Percentiles rank a stretch among this genome's conserved stretches.
Evolutionary conservation across 2,797 vertebrate genomes (phyloP).

Genomic region (Pempheris klunzingeri): DNA sequence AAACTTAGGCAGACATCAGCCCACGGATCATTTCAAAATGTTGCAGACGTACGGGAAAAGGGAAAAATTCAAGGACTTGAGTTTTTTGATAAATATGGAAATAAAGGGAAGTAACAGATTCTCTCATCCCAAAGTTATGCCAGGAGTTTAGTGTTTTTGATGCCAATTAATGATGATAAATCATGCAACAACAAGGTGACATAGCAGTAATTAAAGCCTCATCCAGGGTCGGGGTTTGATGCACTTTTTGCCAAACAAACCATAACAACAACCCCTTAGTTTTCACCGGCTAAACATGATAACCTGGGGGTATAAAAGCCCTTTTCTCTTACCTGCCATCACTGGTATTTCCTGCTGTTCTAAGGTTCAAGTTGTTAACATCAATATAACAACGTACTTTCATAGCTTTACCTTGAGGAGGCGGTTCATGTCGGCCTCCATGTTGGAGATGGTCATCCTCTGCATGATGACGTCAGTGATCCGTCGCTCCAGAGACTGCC

Average conservation of each 20-base stretch:
- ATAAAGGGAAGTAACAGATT: neutral
- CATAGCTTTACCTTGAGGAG: conserved; percentile 90
- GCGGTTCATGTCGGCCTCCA: conserved; percentile 98
- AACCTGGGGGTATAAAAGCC: neutral
- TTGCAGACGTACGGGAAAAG: neutral
- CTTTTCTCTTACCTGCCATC: neutral
- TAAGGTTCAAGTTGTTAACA: neutral
- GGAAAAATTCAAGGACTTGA: neutral
- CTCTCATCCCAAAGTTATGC: neutral
- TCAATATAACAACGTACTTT: rapidly evolving
- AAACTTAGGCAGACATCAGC: neutral
- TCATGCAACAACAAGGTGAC: neutral
- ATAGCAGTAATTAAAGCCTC: neutral
- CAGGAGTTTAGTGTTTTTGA: neutral
- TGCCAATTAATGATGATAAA: neutral
- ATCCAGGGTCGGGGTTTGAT: neutral
- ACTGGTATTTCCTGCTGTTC: neutral
- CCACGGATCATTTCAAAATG: neutral
- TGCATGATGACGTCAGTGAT: conserved; percentile 97
- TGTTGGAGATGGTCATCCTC: conserved; percentile 98
- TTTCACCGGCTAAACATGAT: neutral
- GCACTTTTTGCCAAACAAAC: neutral
- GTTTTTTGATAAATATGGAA: neutral
- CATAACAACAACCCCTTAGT: neutral
- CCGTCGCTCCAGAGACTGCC: conserved; percentile 94